phyloP scores from a whole-genome alignment of 2,797 vertebrate genomes.

The Acrocephalus scirpaceus region DNA sequence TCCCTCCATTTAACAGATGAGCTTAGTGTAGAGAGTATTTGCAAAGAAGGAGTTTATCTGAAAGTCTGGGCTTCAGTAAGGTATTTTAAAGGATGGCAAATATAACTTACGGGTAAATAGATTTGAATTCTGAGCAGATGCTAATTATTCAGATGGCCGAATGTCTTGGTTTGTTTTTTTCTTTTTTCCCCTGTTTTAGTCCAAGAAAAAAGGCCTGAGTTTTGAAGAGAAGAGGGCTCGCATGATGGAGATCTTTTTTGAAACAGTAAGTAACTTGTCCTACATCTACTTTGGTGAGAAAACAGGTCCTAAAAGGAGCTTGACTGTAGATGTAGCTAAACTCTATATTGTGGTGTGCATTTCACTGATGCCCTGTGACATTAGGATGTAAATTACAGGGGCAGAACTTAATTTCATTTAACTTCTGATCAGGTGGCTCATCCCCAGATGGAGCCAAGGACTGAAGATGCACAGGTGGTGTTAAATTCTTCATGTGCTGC shows the following conservation, averaged over 20 bases:
- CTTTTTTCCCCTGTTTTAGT: slow-evolving; percentile 75
- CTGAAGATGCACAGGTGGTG: neutral
- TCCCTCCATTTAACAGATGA: neutral
- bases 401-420: neutral
- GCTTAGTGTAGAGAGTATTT: neutral
- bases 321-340: neutral
- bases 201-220: slow-evolving; percentile 95
- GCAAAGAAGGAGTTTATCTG: neutral
- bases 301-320: neutral
- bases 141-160: neutral
- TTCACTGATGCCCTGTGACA: neutral
- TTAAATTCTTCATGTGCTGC: neutral
- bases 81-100: neutral
- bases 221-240: slow-evolving; percentile 94
- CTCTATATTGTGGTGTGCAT: neutral
- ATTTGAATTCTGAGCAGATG: neutral
- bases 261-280: slow-evolving; percentile 86
- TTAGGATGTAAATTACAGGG: neutral
- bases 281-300: neutral
- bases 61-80: neutral
- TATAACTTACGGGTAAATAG: neutral
- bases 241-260: slow-evolving; percentile 99
- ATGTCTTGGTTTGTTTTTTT: neutral
- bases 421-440: neutral
- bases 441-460: neutral